Conservation (phyloP, 1,140 invertebrate genomes). For the Rhyzopertha dominica region DNA sequence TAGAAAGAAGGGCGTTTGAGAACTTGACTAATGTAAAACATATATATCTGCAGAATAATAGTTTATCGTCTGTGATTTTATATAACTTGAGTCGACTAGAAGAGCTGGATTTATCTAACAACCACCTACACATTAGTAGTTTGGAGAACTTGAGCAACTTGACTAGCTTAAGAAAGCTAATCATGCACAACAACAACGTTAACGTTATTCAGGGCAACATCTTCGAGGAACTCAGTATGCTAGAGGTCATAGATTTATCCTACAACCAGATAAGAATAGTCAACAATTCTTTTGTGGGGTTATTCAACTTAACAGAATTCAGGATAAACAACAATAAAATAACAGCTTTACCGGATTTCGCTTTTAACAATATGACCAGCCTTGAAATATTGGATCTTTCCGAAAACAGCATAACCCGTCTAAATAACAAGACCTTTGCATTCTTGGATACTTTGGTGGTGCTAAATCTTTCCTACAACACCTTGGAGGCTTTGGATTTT, state of each 20-base stretch:
- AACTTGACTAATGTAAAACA: slow-evolving; percentile 14
- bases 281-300: slow-evolving; percentile 20
- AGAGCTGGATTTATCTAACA: slow-evolving; percentile 26
- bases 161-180: slow-evolving; percentile 14
- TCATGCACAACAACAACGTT: slow-evolving; percentile 21
- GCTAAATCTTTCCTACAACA: slow-evolving; percentile 36
- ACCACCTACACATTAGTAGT: slow-evolving; percentile 17
- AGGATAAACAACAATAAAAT: slow-evolving; percentile 25
- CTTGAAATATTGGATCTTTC: slow-evolving; percentile 31
- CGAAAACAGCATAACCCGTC: slow-evolving; percentile 18
- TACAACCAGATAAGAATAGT: slow-evolving; percentile 23
- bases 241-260: slow-evolving; percentile 24
- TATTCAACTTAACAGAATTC: slow-evolving; percentile 21
- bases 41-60: slow-evolving; percentile 24
- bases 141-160: slow-evolving; percentile 18
- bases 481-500: slow-evolving; percentile 28
- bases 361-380: slow-evolving; percentile 20
- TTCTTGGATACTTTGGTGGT: slow-evolving; percentile 30
- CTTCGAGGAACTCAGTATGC: no score
- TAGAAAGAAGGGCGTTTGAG: background rate
- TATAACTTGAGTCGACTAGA: slow-evolving; percentile 13
- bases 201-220: no score
- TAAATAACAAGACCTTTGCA: slow-evolving; percentile 17
- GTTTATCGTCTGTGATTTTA: slow-evolving; percentile 4
- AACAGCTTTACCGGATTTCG: slow-evolving; percentile 15